Conservation (phyloP, 2,888 invertebrate species). For the Zele albiditarsus region DNA sequence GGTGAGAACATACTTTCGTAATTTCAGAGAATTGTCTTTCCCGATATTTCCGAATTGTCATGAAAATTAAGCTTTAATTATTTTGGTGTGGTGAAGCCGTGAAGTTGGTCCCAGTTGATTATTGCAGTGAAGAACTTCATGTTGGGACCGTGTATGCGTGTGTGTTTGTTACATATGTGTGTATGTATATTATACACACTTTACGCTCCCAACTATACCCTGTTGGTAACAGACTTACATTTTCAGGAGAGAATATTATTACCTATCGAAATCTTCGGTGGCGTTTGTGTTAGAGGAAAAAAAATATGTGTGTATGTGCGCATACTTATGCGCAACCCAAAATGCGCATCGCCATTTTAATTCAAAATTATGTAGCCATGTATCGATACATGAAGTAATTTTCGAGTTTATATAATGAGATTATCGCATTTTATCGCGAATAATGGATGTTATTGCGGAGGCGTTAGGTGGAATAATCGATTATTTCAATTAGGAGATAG, state of each 20-base stretch:
- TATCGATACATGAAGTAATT: neutral
- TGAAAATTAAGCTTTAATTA: too few species aligned
- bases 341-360: conserved; percentile 4
- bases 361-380: neutral
- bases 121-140: too few species aligned
- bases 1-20: too few species aligned
- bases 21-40: too few species aligned
- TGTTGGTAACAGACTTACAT: neutral
- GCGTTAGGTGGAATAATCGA: neutral
- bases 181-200: too few species aligned
- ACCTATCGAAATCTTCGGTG: neutral
- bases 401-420: neutral
- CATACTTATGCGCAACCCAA: conserved; percentile 1
- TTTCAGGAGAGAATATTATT: neutral
- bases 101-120: too few species aligned
- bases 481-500: neutral
- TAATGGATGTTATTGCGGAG: neutral
- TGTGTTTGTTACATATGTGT: too few species aligned
- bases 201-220: neutral
- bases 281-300: neutral
- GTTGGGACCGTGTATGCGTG: too few species aligned
- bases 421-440: neutral
- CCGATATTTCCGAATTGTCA: too few species aligned
- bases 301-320: neutral
- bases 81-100: too few species aligned